Percentiles rank a stretch among this genome's conserved stretches.
phyloP scores from a whole-genome alignment of 2,888 invertebrate genomes.

The Unio pictorum region DNA sequence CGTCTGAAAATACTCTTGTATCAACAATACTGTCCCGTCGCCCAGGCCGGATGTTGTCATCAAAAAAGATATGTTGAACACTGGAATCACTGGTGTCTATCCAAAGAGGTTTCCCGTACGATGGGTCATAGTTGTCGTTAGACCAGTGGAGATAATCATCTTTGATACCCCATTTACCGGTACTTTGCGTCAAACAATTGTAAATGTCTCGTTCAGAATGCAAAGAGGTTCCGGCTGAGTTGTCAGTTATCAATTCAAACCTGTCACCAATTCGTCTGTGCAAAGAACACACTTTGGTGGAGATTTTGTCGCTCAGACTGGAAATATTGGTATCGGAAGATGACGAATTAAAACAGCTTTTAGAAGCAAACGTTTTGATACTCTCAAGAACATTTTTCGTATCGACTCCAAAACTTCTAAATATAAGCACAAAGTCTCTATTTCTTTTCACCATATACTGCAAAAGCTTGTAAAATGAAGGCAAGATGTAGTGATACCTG shows the following conservation, averaged over 20 bases:
- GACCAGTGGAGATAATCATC: constrained; percentile 26
- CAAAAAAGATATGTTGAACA: constrained; percentile 33
- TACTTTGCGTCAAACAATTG: constrained; percentile 9
- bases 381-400: constrained; percentile 21
- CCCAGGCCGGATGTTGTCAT: constrained; percentile 37
- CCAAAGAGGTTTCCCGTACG: constrained; percentile 32
- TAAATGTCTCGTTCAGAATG: constrained; percentile 33
- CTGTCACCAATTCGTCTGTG: constrained; percentile 5
- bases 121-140: constrained; percentile 23
- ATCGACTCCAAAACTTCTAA: constrained; percentile 30
- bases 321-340: constrained; percentile 3
- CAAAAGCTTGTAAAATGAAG: constrained; percentile 27
- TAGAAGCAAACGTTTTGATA: constrained; percentile 18
- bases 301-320: constrained; percentile 6
- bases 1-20: constrained; percentile 10
- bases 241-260: constrained; percentile 7
- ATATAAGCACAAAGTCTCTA: constrained; percentile 24
- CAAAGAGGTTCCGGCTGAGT: neutral
- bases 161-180: constrained; percentile 22
- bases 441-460: constrained; percentile 9
- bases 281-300: constrained; percentile 5
- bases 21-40: constrained; percentile 29
- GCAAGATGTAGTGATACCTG: constrained; percentile 29
- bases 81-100: constrained; percentile 16
- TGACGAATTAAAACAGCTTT: constrained; percentile 5